Evolutionary conservation across 2,113 vertebrate species (phyloP).

Genomic region (Catagonus wagneri): DNA sequence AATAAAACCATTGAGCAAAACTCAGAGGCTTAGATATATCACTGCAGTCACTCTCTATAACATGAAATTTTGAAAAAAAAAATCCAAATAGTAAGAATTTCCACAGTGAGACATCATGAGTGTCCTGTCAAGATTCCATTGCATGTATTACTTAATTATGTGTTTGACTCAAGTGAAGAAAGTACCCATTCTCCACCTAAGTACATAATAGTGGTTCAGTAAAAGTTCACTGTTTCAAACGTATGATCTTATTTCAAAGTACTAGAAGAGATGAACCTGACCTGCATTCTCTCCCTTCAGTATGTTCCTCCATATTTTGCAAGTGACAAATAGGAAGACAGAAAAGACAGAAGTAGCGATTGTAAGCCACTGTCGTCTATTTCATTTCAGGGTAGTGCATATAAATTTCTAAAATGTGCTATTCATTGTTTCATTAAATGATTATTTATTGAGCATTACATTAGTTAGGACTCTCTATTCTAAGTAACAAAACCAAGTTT

Average conservation of each 20-base stretch:
- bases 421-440: background rate
- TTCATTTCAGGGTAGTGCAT: background rate
- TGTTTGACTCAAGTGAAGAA: background rate
- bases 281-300: background rate
- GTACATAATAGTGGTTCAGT: background rate
- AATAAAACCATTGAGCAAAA: constrained; percentile 25
- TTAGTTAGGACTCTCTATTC: background rate
- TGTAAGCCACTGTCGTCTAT: background rate
- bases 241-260: background rate
- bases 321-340: background rate
- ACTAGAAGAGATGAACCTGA: background rate
- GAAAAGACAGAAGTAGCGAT: background rate
- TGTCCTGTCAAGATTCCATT: background rate
- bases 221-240: background rate
- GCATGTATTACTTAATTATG: background rate
- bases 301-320: background rate
- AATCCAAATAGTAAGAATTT: background rate
- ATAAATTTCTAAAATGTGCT: background rate
- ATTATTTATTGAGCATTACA: background rate
- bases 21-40: background rate
- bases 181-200: background rate
- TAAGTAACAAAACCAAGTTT: background rate
- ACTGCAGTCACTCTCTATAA: background rate
- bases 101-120: background rate
- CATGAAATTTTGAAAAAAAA: background rate